A percentile compares a stretch with the other conserved stretches of the same genome.
Evolutionary conservation across 1,140 invertebrate species (phyloP).

Genomic region (Leptopilina boulardi): DNA sequence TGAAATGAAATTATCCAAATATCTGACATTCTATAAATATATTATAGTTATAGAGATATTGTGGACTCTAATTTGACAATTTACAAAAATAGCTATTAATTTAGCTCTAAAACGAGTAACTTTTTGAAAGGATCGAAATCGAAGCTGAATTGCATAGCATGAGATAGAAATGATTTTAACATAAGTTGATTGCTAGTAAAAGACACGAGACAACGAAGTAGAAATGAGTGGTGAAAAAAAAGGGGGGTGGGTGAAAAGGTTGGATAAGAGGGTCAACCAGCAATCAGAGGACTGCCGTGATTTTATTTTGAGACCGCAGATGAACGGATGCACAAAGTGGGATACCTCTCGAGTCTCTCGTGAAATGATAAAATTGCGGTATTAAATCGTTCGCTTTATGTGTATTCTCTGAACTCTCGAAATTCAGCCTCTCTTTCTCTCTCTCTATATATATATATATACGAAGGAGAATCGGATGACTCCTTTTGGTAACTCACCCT

Average conservation of each 20-base stretch:
- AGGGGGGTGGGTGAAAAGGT: background rate
- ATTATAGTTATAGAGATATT: background rate
- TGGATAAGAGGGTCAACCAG: constrained; percentile 48
- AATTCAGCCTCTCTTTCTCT: constrained; percentile 53
- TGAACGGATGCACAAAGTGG: constrained; percentile 61
- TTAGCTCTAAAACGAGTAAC: constrained; percentile 12
- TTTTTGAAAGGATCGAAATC: background rate
- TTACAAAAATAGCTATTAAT: constrained; percentile 21
- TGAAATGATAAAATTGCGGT: constrained; percentile 76
- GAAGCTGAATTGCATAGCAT: constrained; percentile 14
- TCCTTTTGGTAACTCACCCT: constrained; percentile 61
- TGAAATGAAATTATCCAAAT: background rate
- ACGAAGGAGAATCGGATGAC: constrained; percentile 49
- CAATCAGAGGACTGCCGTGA: constrained; percentile 71
- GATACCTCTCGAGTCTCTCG: constrained; percentile 55
- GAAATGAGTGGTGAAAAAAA: background rate
- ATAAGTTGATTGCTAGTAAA: constrained; percentile 33
- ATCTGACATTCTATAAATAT: background rate
- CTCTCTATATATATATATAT: too few relatives aligned
- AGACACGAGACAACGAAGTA: background rate
- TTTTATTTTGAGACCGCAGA: constrained; percentile 76
- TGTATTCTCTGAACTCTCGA: constrained; percentile 75
- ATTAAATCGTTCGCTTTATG: constrained; percentile 77
- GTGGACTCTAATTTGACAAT: background rate
- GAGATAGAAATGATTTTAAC: constrained; percentile 17